phyloP scores from a whole-genome alignment of 2,113 vertebrate genomes.

The Rutilus rutilus region DNA sequence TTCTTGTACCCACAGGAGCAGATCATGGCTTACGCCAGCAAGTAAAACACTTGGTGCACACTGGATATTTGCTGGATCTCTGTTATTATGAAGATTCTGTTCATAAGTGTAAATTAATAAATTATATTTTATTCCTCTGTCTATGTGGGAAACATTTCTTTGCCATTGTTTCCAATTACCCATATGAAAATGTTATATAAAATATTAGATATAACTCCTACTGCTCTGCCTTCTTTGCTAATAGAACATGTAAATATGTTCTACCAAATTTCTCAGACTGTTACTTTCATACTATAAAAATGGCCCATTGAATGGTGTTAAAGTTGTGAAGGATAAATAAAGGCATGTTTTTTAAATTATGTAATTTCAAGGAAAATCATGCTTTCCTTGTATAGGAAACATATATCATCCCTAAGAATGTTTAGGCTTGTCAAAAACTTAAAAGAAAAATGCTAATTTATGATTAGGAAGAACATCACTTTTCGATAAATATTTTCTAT shows the following conservation, averaged over 20 bases:
- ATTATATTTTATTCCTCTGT: constrained; percentile 69
- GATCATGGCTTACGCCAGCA: constrained; percentile 94
- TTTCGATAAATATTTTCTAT: neutral
- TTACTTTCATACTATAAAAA: neutral
- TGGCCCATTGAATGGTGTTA: neutral
- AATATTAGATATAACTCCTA: neutral
- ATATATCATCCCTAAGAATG: too few relatives aligned
- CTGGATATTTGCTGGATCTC: constrained; percentile 30
- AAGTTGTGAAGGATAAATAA: neutral
- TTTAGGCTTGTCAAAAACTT: too few relatives aligned
- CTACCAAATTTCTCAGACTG: neutral
- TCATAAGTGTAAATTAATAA: constrained; percentile 65
- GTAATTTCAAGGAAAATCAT: neutral
- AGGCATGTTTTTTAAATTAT: neutral
- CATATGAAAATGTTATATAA: neutral
- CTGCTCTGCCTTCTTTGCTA: neutral
- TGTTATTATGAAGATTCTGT: constrained; percentile 40
- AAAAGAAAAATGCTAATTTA: too few relatives aligned
- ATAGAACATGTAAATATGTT: neutral
- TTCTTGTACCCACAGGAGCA: constrained; percentile 83
- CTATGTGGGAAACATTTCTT: neutral
- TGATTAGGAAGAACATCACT: neutral
- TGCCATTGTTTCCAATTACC: neutral
- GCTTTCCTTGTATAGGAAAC: neutral
- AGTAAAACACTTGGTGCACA: constrained; percentile 72